Evolutionary conservation across 2,113 vertebrate species (phyloP).

Genomic region (Onychorhynchus coronatus): DNA sequence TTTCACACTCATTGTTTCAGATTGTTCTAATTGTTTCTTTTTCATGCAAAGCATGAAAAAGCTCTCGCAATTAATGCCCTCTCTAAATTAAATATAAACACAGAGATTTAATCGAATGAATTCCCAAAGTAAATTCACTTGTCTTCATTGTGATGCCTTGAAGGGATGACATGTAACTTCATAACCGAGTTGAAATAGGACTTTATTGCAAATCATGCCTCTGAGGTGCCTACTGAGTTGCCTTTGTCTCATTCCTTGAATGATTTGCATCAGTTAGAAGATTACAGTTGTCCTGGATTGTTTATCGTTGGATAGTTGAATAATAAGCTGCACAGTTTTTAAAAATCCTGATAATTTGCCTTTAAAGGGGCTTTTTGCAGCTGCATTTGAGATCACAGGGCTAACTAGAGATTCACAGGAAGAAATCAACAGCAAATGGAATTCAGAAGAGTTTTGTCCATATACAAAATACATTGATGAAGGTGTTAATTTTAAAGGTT

Average conservation of each 20-base stretch:
- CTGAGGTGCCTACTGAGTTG: not conserved
- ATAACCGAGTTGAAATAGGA: not conserved
- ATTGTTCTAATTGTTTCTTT: conserved; percentile 48
- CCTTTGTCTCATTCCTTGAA: not conserved
- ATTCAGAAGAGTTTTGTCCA: not conserved
- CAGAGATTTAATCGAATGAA: not conserved
- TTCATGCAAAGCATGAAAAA: conserved; percentile 35
- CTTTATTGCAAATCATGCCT: not conserved
- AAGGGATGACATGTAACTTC: not conserved
- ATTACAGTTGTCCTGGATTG: not conserved
- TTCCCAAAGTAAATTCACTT: not conserved
- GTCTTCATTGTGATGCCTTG: not conserved
- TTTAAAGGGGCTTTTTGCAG: not conserved
- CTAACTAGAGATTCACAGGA: not conserved
- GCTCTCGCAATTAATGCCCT: not conserved
- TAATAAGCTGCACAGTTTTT: not conserved
- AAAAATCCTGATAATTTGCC: not conserved
- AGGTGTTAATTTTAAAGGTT: not conserved
- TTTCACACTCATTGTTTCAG: conserved; percentile 56
- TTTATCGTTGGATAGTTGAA: not conserved
- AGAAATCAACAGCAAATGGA: not conserved
- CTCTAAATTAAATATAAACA: conserved; percentile 47
- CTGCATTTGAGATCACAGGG: not conserved
- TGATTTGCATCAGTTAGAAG: not conserved
- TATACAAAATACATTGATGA: not conserved